A percentile compares a stretch with the other conserved stretches of the same genome.
Conservation (phyloP, 2,797 vertebrate species). For the Clarias pachynema region DNA sequence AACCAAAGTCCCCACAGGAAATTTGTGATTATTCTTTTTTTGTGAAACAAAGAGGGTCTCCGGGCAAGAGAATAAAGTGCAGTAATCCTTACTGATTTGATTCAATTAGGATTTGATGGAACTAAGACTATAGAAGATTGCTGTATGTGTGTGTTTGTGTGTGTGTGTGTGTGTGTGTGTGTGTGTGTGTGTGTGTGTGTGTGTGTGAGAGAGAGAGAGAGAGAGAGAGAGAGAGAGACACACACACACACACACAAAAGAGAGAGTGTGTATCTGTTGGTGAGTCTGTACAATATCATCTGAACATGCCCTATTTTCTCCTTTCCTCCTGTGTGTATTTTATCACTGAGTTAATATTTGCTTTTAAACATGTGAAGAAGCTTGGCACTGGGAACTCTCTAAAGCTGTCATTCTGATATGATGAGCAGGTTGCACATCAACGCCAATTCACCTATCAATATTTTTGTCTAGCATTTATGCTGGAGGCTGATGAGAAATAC, state of each 20-base stretch:
- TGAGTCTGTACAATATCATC: slow-evolving; percentile 18
- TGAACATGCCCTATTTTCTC: slow-evolving; percentile 30
- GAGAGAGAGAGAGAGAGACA: background rate
- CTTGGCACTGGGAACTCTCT: background rate
- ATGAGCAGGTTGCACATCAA: background rate
- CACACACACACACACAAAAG: background rate
- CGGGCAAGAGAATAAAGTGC: slow-evolving; percentile 34
- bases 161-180: background rate
- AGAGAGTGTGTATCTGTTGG: background rate
- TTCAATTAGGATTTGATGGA: slow-evolving; percentile 28
- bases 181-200: too few relatives aligned
- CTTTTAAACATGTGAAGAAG: background rate
- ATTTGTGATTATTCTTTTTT: slow-evolving; percentile 17
- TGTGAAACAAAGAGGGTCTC: slow-evolving; percentile 11
- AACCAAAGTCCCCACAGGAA: slow-evolving; percentile 15
- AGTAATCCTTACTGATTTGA: slow-evolving; percentile 38
- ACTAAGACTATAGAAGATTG: background rate
- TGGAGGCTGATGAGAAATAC: background rate
- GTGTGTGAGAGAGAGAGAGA: too few relatives aligned
- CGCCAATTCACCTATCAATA: background rate
- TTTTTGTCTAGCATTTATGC: background rate
- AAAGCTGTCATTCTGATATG: background rate
- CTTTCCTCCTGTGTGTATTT: slow-evolving; percentile 11
- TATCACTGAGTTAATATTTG: slow-evolving; percentile 12
- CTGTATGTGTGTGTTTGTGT: background rate